Evolutionary conservation across 2,797 vertebrate species (phyloP).

Genomic region (Pseudomugil tenellus): DNA sequence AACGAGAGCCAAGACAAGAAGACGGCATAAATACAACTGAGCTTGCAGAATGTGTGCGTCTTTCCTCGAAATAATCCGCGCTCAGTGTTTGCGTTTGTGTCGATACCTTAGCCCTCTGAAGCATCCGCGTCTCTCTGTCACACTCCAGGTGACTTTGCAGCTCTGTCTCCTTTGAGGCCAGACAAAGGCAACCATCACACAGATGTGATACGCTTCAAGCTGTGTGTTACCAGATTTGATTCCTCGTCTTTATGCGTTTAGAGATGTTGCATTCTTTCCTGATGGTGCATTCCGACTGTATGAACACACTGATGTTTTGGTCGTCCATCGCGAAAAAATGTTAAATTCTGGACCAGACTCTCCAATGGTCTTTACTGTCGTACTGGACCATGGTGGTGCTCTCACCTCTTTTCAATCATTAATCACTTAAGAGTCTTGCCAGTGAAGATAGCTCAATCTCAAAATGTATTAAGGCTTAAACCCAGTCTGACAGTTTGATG

Average conservation of each 20-base stretch:
- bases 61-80: conserved; percentile 23
- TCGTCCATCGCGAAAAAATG: not conserved
- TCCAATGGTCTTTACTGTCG: conserved; percentile 10
- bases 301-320: conserved; percentile 4
- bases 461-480: conserved; percentile 68
- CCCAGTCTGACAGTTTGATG: conserved; percentile 60
- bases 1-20: conserved; percentile 14
- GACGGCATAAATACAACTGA: not conserved
- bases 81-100: conserved; percentile 29
- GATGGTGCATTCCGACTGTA: not conserved
- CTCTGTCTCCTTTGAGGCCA: conserved; percentile 60
- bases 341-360: conserved; percentile 21
- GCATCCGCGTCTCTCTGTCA: conserved; percentile 1
- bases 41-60: conserved; percentile 2
- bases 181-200: conserved; percentile 65
- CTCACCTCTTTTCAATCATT: conserved; percentile 63
- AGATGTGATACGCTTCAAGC: conserved; percentile 52
- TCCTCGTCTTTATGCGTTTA: conserved; percentile 17
- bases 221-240: conserved; percentile 61
- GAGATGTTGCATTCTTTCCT: conserved; percentile 8
- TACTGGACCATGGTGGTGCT: conserved; percentile 30
- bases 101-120: conserved; percentile 33
- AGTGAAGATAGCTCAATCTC: conserved; percentile 63
- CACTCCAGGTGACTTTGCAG: conserved; percentile 37
- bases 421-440: conserved; percentile 54